These are phyloP conservation scores for Limnephilus lunatus DNA, from an alignment of 2,888 invertebrate species.

Conservation along the genomic window DNA sequence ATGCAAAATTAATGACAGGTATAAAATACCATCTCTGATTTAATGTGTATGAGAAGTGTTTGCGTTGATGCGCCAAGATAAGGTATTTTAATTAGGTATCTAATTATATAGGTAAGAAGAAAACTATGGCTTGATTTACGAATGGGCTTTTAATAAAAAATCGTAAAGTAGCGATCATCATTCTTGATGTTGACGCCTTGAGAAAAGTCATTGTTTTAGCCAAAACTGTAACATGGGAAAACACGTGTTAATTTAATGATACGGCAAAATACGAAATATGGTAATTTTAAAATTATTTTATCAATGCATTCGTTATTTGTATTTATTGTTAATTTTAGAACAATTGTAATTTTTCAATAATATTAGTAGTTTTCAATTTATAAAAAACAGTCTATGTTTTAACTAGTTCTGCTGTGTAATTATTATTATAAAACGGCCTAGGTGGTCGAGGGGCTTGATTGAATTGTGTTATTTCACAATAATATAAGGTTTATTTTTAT, in stretches of 20 bases:
- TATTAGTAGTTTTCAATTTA: too few species aligned
- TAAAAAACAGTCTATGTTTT: too few species aligned
- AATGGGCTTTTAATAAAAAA: neutral
- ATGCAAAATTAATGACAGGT: neutral
- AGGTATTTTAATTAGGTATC: neutral
- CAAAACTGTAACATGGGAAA: neutral
- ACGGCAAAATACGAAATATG: neutral
- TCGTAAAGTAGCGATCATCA: neutral
- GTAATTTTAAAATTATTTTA: neutral
- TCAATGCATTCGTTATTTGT: neutral
- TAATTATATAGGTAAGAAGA: neutral
- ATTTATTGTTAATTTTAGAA: too few species aligned
- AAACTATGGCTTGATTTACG: neutral
- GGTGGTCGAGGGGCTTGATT: too few species aligned
- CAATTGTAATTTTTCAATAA: too few species aligned
- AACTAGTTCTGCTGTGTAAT: too few species aligned
- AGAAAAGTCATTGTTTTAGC: neutral
- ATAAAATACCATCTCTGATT: neutral
- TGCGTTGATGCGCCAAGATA: neutral
- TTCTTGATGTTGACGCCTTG: neutral
- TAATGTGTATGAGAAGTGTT: neutral
- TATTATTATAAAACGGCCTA: too few species aligned
- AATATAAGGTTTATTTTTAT: too few species aligned
- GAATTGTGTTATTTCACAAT: too few species aligned
- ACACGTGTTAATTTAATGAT: neutral